Evolutionary conservation across 2,113 vertebrate genomes (phyloP).

Genomic region (Suncus etruscus): DNA sequence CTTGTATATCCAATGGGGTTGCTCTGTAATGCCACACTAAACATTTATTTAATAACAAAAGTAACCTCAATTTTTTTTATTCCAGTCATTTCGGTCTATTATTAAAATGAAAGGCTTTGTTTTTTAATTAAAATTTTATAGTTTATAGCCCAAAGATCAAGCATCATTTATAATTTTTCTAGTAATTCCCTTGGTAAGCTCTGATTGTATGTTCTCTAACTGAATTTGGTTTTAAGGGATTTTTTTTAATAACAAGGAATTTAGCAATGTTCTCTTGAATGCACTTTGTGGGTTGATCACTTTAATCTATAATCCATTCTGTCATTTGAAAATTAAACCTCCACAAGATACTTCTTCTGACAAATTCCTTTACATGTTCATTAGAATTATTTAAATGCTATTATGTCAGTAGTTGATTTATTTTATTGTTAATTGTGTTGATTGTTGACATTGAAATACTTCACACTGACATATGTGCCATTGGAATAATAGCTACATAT

Average conservation of each 20-base stretch:
- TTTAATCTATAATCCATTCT: neutral
- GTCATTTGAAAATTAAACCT: conserved; percentile 4
- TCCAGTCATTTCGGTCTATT: conserved; percentile 31
- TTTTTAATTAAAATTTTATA: conserved; percentile 59
- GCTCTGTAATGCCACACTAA: neutral
- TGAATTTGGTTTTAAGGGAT: conserved; percentile 31
- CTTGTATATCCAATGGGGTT: neutral
- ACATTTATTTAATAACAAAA: conserved; percentile 49
- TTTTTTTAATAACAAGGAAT: conserved; percentile 33
- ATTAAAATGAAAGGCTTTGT: conserved; percentile 49
- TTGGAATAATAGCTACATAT: conserved; percentile 20
- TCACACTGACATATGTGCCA: conserved; percentile 16
- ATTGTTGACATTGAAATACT: conserved; percentile 35
- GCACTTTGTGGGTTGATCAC: neutral
- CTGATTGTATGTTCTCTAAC: neutral
- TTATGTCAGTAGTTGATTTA: neutral
- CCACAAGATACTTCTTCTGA: neutral
- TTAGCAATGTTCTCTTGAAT: neutral
- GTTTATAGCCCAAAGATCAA: conserved; percentile 30
- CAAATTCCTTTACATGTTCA: neutral
- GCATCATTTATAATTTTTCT: conserved; percentile 43
- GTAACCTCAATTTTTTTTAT: conserved; percentile 28
- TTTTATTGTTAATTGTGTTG: conserved; percentile 31
- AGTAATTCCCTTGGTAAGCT: conserved; percentile 13
- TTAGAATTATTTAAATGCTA: neutral